Percentiles rank a stretch among this genome's conserved stretches.
These are phyloP conservation scores for human DNA, from an alignment of 2,113 vertebrate species.

Conservation along the genomic window DNA sequence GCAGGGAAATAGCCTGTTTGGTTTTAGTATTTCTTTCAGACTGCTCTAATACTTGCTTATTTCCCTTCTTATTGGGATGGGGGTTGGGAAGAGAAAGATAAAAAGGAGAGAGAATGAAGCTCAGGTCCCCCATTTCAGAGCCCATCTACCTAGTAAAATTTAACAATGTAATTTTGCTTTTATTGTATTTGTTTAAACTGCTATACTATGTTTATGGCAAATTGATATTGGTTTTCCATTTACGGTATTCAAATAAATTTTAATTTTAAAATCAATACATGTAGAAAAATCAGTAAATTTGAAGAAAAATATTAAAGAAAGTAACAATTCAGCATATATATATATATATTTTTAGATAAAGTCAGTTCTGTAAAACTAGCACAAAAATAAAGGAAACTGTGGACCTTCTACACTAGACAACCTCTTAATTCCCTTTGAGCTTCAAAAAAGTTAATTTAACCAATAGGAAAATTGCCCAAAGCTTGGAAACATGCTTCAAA, in stretches of 20 bases:
- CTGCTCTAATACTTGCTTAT: neutral
- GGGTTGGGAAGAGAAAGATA: neutral
- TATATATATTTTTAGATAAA: neutral
- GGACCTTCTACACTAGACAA: neutral
- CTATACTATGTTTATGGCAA: neutral
- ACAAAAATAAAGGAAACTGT: neutral
- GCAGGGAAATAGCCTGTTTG: neutral
- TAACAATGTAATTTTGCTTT: neutral
- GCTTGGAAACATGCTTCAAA: neutral
- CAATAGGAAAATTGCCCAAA: neutral
- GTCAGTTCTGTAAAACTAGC: neutral
- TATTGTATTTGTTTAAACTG: neutral
- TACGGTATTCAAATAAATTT: neutral
- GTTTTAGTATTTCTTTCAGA: neutral
- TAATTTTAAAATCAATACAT: neutral
- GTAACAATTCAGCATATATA: neutral
- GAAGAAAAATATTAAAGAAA: constrained; percentile 22
- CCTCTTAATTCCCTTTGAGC: neutral
- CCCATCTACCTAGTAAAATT: neutral
- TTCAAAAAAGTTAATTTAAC: neutral
- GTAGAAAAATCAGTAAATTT: neutral
- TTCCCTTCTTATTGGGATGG: neutral
- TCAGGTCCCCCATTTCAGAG: too few relatives aligned
- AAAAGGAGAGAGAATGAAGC: neutral
- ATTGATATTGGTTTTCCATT: neutral